phyloP scores from a whole-genome alignment of 2,113 vertebrate genomes.

The Talpa occidentalis region DNA sequence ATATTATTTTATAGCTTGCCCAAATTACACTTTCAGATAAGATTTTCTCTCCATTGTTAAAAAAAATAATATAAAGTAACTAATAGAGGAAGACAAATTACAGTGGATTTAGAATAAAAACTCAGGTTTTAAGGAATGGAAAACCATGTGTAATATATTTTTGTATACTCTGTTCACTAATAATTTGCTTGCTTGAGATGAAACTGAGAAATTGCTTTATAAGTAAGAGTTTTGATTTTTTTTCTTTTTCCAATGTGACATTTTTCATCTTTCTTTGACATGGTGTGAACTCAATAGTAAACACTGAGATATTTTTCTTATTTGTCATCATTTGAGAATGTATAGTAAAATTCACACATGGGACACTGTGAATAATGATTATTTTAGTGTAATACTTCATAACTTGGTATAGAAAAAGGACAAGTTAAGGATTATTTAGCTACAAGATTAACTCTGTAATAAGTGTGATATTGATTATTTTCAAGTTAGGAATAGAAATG shows the following conservation, averaged over 20 bases:
- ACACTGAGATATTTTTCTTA: constrained; percentile 24
- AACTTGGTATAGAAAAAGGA: constrained; percentile 47
- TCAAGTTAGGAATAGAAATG: constrained; percentile 70
- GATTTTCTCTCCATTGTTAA: not conserved
- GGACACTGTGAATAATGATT: constrained; percentile 19
- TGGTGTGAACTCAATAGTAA: constrained; percentile 45
- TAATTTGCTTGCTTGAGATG: constrained; percentile 74
- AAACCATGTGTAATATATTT: constrained; percentile 61
- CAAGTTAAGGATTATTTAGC: constrained; percentile 58
- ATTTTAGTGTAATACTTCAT: constrained; percentile 62
- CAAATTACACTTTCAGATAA: constrained; percentile 32
- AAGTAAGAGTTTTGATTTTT: constrained; percentile 56
- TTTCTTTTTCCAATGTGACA: not conserved
- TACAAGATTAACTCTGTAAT: constrained; percentile 59
- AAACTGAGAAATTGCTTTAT: constrained; percentile 75
- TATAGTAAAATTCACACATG: constrained; percentile 50
- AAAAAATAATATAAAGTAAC: constrained; percentile 9
- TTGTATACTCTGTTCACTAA: constrained; percentile 75
- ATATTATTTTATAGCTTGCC: constrained; percentile 32
- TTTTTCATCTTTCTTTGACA: constrained; percentile 56
- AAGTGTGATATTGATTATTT: constrained; percentile 73
- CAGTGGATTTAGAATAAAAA: not conserved
- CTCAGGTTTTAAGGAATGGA: constrained; percentile 62
- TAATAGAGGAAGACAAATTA: not conserved
- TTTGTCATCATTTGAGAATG: constrained; percentile 31